Conservation (phyloP, 1,140 invertebrate species). For the Macrosteles quadrilineatus region DNA sequence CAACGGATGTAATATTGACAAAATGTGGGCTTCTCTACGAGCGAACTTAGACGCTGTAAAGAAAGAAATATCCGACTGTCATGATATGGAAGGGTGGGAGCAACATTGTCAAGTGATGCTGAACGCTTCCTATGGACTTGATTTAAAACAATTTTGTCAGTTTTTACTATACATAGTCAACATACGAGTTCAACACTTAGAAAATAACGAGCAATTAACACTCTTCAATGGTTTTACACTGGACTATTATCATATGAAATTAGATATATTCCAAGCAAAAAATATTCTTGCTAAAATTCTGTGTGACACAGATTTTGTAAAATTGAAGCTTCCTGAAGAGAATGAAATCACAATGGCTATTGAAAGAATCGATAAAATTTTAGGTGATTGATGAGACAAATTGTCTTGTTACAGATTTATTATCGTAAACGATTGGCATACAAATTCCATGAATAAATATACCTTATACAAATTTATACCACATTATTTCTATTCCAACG, state of each 20-base stretch:
- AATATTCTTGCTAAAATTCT: slow-evolving; percentile 22
- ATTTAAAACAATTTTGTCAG: slow-evolving; percentile 70
- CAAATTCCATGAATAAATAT: no score
- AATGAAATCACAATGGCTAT: neutral
- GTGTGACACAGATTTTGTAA: slow-evolving; percentile 6
- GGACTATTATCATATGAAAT: slow-evolving; percentile 51
- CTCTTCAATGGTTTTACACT: slow-evolving; percentile 47
- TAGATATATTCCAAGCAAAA: slow-evolving; percentile 47
- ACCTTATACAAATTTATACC: no score
- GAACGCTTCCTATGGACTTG: slow-evolving; percentile 79
- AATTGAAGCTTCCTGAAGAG: slow-evolving; percentile 24
- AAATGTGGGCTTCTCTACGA: slow-evolving; percentile 71
- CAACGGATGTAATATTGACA: slow-evolving; percentile 83
- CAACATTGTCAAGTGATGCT: slow-evolving; percentile 80
- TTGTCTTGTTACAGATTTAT: no score
- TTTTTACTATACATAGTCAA: slow-evolving; percentile 66
- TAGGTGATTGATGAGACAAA: neutral
- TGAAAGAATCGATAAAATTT: neutral
- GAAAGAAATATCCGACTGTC: slow-evolving; percentile 76
- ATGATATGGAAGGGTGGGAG: slow-evolving; percentile 67
- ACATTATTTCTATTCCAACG: no score
- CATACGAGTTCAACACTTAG: slow-evolving; percentile 53
- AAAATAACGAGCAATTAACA: slow-evolving; percentile 40
- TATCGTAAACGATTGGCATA: no score
- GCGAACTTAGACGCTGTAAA: slow-evolving; percentile 67